Evolutionary conservation across 2,888 invertebrate genomes (phyloP).

Genomic region (Lasioglossum marginatum): DNA sequence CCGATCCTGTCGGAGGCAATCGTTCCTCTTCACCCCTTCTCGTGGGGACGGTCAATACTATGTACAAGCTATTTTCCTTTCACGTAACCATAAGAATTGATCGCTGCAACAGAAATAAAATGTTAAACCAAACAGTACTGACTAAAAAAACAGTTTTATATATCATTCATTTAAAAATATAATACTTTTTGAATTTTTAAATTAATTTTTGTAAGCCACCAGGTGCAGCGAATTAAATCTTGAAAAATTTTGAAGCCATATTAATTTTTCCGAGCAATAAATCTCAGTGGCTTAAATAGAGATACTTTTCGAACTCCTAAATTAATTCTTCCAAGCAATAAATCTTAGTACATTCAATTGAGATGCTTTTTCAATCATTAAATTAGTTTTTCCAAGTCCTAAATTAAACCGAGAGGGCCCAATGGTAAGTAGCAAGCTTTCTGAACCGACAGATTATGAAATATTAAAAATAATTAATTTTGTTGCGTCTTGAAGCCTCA

Average conservation of each 20-base stretch:
- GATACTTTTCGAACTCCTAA: no score
- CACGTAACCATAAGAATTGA: constrained; percentile 91
- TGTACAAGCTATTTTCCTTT: constrained; percentile 83
- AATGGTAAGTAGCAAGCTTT: background rate
- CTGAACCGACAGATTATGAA: background rate
- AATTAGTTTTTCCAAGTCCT: background rate
- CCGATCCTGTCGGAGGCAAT: constrained; percentile 8
- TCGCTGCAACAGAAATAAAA: constrained; percentile 85
- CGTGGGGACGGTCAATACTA: background rate
- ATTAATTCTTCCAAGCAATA: no score
- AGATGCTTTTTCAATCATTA: background rate
- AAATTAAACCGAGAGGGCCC: background rate
- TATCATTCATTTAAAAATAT: background rate
- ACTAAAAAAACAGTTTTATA: no score
- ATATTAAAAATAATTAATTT: background rate
- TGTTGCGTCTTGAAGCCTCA: background rate
- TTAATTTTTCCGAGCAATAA: no score
- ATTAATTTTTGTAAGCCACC: background rate
- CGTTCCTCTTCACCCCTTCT: constrained; percentile 4
- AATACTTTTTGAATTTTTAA: background rate
- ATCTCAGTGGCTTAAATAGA: no score
- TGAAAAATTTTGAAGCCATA: background rate
- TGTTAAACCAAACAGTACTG: background rate
- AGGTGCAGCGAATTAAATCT: background rate
- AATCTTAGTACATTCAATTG: background rate